Base-by-base conservation (phyloP, 2,797 vertebrate species). In the Spea hammondii region DNA sequence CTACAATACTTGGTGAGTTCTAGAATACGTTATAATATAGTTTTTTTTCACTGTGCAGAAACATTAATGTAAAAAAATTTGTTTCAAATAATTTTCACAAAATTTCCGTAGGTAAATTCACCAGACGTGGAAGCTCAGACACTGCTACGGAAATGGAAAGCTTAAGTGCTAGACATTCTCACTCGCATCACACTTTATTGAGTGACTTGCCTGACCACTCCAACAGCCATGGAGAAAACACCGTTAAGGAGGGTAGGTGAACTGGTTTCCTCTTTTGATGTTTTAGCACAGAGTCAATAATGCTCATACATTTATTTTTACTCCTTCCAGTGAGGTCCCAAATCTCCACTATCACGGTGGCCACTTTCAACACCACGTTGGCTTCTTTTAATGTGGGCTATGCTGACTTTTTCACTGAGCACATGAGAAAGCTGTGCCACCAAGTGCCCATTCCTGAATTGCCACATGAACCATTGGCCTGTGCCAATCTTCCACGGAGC, bases 301-400 rank as follows among this genome's bases (percentile, higher is more conserved):
- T 17, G 59, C 12, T n/a, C 8, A 70, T 32, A 64, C 69, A 70
- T 4, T 2, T 62, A 57, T n/a, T 48, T 17, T 71, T 9, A 50
- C 9, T 77, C 11, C 50, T 74, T 45, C 44, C 83, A 99, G 98
- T 99, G 46, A 92, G 95, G 14, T 99, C 98, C 47, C 98, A 99
- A 92, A 99, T 99, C 86, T 99, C 98, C 83, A 99, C 98, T 55
- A 99, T 99, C 86, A 99, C 97, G 0, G 97, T 99, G 90, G 97
- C 98, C 0, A 98, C 98, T 2, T 99, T 99, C 91, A 99, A 99
- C 89, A 99, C 98, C 12, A 99, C 98, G 0, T 85, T 99, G 86
- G 98, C 98, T 0, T 99, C 98, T 0, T 99, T 99, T 86, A 99
- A 99, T 0, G 98, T 99, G 72, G 98, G 98, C 74, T 99, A 99